These are phyloP conservation scores for Actinia equina DNA, from an alignment of 64 coral and sea anemone species.

Conservation along the genomic window DNA sequence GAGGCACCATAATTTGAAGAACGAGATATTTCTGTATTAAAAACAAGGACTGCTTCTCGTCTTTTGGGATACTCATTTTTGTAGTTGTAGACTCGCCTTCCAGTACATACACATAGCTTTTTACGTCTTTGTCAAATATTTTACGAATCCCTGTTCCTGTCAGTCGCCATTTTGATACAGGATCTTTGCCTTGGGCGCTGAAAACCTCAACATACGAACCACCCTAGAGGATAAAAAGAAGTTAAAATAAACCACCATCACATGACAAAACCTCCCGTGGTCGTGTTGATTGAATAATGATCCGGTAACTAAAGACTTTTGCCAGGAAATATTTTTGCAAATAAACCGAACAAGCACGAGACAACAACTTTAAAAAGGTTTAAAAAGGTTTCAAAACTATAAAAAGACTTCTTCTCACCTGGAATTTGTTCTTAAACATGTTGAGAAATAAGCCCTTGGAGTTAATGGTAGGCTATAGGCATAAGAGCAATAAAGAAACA, in stretches of 20 bases:
- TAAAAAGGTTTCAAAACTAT: constrained; percentile 16
- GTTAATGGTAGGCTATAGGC: no score
- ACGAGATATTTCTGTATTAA: constrained; percentile 86
- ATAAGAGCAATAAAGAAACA: constrained; percentile 5
- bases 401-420: constrained; percentile 35
- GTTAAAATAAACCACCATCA: neutral
- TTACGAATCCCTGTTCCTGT: constrained; percentile 72
- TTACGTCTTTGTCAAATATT: constrained; percentile 92
- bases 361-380: constrained; percentile 1
- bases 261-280: neutral
- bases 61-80: constrained; percentile 94
- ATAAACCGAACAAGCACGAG: neutral
- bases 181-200: constrained; percentile 90
- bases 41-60: constrained; percentile 88
- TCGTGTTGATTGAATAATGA: neutral
- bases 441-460: neutral
- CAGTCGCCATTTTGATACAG: constrained; percentile 88
- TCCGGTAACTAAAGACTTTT: constrained; percentile 25
- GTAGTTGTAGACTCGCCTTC: constrained; percentile 97
- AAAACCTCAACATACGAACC: constrained; percentile 92
- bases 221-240: constrained; percentile 50
- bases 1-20: constrained; percentile 73
- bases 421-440: constrained; percentile 94
- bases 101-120: constrained; percentile 95
- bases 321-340: neutral